These are phyloP conservation scores for Scaptomyza hsui DNA, from an alignment of 1,140 invertebrate species.

Conservation along the genomic window DNA sequence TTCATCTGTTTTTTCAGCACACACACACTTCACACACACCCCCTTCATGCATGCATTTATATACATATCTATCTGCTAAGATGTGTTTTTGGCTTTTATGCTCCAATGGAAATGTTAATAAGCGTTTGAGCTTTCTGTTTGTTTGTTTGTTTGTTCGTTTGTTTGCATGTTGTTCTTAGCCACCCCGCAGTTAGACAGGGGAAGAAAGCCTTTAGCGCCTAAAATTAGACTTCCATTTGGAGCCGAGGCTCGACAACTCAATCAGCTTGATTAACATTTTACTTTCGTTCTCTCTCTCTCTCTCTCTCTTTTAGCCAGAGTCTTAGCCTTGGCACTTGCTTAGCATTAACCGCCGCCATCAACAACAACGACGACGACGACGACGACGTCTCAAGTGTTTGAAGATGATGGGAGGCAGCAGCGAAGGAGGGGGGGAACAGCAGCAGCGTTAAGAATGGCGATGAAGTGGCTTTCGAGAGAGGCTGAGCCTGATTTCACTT, in stretches of 20 bases:
- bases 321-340: conserved; percentile 62
- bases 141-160: conserved; percentile 48
- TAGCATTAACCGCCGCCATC: conserved; percentile 56
- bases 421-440: conserved; percentile 1
- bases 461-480: conserved; percentile 49
- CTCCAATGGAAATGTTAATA: conserved; percentile 77
- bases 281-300: conserved; percentile 61
- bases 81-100: conserved; percentile 62
- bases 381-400: conserved; percentile 75
- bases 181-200: neutral
- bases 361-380: too few relatives aligned
- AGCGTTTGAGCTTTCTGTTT: conserved; percentile 56
- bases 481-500: conserved; percentile 78
- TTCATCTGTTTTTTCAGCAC: conserved; percentile 37
- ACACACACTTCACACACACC: neutral
- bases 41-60: neutral
- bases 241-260: conserved; percentile 66
- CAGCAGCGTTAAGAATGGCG: conserved; percentile 6
- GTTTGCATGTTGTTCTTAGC: conserved; percentile 39
- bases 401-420: conserved; percentile 1
- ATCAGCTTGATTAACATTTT: conserved; percentile 82
- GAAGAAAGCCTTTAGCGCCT: conserved; percentile 70
- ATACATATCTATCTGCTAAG: too few relatives aligned
- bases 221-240: conserved; percentile 70
- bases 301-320: too few relatives aligned